Evolutionary conservation across 1,140 invertebrate genomes (phyloP).

Genomic region (Probaryconus sp.): DNA sequence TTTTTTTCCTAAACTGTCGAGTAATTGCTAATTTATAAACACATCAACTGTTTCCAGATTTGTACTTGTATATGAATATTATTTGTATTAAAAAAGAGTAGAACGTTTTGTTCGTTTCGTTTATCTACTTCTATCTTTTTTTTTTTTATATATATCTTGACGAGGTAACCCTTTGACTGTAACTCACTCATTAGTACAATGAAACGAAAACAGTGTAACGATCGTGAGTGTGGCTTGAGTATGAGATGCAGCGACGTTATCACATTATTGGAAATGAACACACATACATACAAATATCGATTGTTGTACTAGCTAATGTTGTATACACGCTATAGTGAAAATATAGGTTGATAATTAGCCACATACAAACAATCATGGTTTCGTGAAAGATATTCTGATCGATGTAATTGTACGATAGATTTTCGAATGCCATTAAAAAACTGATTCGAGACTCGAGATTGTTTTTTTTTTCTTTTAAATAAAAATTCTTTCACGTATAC

Average conservation of each 20-base stretch:
- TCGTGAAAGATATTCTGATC: slow-evolving; percentile 23
- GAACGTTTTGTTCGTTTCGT: too few relatives aligned
- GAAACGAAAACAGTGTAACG: slow-evolving; percentile 25
- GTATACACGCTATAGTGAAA: slow-evolving; percentile 39
- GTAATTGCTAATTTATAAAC: too few relatives aligned
- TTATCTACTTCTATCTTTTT: too few relatives aligned
- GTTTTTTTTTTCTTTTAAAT: too few relatives aligned
- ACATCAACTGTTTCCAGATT: too few relatives aligned
- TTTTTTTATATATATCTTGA: too few relatives aligned
- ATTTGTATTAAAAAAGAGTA: too few relatives aligned
- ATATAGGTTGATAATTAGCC: slow-evolving; percentile 49
- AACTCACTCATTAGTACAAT: slow-evolving; percentile 10
- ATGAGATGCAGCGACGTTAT: slow-evolving; percentile 55
- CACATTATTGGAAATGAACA: slow-evolving; percentile 54
- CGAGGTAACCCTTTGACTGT: too few relatives aligned
- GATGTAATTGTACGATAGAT: slow-evolving; percentile 38
- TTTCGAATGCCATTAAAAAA: too few relatives aligned
- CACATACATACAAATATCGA: slow-evolving; percentile 56
- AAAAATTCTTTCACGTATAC: background rate
- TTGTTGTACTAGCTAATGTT: slow-evolving; percentile 48
- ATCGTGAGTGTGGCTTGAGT: slow-evolving; percentile 33
- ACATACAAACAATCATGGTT: slow-evolving; percentile 54
- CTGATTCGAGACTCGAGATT: too few relatives aligned
- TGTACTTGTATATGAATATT: too few relatives aligned
- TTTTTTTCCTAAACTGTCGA: too few relatives aligned